Base-by-base conservation (phyloP, 1,140 invertebrate species). In the Piezodorus guildinii region DNA sequence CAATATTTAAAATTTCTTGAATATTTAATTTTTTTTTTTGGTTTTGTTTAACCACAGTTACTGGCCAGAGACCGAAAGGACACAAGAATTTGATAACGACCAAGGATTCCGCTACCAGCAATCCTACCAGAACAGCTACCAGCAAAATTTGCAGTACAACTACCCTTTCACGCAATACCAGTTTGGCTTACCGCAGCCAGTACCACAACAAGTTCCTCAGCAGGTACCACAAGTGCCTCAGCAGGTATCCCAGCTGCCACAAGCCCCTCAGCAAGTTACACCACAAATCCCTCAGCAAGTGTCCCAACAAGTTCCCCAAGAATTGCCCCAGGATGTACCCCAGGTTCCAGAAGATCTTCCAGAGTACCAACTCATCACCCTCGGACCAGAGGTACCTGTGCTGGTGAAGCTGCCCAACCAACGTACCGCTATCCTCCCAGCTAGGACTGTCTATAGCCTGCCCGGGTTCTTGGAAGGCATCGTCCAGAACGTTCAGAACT, bases 401-500 rank as follows among this genome's bases (percentile, higher is more conserved):
- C 44, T 63, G 30, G 45, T 63, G 3, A 46, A 43, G 51, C 43
- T 61, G 3, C 62, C 54, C 12, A 25, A 65, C 21, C 51, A 61
- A n/a, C 62, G 64, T 30, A 30, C 62, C 17, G 60, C 65, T 2
- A 44, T 68, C 34, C 61, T 68, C 3, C 68, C 68, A 27, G 51
- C 68, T 6, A 45, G 62, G 25, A 46, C 62, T 25, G 61, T 65
- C 56, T 69, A 68, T 25, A 61, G 60, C 16, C 68, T 72, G 15
- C 72, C 71, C 0, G 65, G 67, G 0, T 68, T 70, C 43, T 61
- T 73, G 2, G 72, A 73, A 60, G 60, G 69, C 2, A 65, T 72
- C 12, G 65, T 73, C n/a, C 68, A 73, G 19, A 66, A 69, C 23
- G 67, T 73, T 39, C 72, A 73, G 51, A 71, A 68, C 25, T 69